Conservation (phyloP, 2,888 invertebrate genomes). For the Pollenia griseotomentosa region DNA sequence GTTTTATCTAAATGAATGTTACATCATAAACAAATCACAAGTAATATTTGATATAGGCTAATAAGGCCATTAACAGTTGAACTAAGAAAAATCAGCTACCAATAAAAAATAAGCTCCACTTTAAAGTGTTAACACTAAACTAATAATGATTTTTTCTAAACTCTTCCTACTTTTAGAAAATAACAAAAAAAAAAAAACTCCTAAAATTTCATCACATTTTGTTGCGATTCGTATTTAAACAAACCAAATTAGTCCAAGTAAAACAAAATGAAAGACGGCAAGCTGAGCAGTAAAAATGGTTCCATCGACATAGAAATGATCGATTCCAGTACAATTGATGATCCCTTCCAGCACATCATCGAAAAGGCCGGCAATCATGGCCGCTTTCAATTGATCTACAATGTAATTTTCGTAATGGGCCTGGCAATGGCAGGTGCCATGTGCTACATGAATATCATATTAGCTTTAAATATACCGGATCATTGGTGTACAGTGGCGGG, state of each 20-base stretch:
- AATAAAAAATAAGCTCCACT: neutral
- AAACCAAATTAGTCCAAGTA: neutral
- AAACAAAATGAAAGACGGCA: conserved; percentile 60
- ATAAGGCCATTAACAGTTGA: no score
- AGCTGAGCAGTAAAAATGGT: conserved; percentile 37
- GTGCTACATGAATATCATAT: conserved; percentile 85
- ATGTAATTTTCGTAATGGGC: conserved; percentile 84
- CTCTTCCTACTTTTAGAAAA: conserved; percentile 1
- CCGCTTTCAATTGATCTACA: conserved; percentile 85
- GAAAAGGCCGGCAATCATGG: conserved; percentile 85
- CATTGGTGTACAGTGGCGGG: conserved; percentile 87
- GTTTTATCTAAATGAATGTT: no score
- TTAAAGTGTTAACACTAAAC: neutral
- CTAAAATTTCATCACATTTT: neutral
- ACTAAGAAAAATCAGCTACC: neutral
- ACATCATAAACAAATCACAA: no score
- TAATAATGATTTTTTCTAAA: neutral
- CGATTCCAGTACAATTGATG: conserved; percentile 70
- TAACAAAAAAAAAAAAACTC: neutral
- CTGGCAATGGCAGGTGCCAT: conserved; percentile 85
- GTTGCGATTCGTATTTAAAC: neutral
- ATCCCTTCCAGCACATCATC: conserved; percentile 85
- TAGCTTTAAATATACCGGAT: conserved; percentile 86
- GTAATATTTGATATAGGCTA: no score
- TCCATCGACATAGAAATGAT: conserved; percentile 43